A percentile compares a stretch with the other conserved stretches of the same genome.
Evolutionary conservation across 2,113 vertebrate genomes (phyloP).

Genomic region (Gasterosteus nipponicus): DNA sequence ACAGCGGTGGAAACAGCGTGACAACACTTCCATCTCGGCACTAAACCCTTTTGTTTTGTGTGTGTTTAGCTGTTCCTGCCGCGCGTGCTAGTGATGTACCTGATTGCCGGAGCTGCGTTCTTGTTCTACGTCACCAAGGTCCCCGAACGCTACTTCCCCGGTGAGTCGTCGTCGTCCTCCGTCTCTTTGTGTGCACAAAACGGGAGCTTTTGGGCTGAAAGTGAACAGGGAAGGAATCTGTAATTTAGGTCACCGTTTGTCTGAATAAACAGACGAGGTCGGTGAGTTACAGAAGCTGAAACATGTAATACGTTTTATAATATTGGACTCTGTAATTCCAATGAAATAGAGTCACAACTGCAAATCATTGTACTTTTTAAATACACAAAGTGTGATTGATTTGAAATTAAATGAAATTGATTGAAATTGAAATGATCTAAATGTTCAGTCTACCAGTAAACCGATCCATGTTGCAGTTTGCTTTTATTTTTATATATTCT

Average conservation of each 20-base stretch:
- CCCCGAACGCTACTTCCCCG: conserved; percentile 97
- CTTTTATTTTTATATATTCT: background rate
- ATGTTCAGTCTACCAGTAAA: background rate
- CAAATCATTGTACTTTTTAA: no score
- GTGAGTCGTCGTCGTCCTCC: conserved; percentile 73
- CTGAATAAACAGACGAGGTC: background rate
- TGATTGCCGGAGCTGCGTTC: conserved; percentile 92
- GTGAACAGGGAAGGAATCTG: background rate
- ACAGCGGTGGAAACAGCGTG: no score
- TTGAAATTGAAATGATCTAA: background rate
- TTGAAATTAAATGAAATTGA: no score
- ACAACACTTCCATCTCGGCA: background rate
- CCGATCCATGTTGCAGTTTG: background rate
- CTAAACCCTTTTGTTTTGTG: background rate
- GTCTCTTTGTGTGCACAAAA: background rate
- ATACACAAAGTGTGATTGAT: no score
- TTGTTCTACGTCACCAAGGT: conserved; percentile 98
- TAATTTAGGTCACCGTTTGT: background rate
- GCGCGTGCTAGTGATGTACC: conserved; percentile 94
- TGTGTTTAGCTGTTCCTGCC: conserved; percentile 90
- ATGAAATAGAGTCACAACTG: no score
- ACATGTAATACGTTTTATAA: background rate
- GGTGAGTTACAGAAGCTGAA: background rate
- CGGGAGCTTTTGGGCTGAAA: background rate
- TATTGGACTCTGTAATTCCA: no score